Conservation (phyloP, 2,888 invertebrate species). For the Rhopalosiphum nymphaeae region DNA sequence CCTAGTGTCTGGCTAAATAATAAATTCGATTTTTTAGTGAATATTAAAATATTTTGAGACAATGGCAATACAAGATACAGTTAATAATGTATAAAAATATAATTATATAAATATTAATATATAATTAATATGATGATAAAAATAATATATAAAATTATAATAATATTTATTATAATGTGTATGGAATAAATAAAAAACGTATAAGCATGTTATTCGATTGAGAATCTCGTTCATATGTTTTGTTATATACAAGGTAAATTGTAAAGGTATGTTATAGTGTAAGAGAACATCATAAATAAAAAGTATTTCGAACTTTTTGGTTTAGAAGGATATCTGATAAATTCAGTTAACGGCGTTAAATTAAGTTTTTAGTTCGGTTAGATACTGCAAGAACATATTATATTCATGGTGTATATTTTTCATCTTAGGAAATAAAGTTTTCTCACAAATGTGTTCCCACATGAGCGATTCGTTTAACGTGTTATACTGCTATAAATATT, state of each 20-base stretch:
- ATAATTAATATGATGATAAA: neutral
- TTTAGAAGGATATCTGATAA: neutral
- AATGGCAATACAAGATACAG: neutral
- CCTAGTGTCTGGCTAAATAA: neutral
- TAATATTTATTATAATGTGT: neutral
- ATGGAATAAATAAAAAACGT: neutral
- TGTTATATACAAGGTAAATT: neutral
- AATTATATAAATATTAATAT: neutral
- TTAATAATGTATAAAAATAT: neutral
- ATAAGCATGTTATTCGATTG: neutral
- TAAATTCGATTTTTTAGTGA: neutral
- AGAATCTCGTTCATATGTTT: neutral
- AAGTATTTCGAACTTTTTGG: conserved; percentile 1
- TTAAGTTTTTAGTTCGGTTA: neutral
- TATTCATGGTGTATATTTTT: neutral
- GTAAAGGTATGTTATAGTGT: neutral
- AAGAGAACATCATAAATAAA: neutral
- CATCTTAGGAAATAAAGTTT: neutral
- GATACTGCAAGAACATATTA: neutral
- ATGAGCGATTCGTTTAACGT: neutral
- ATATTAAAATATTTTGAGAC: neutral
- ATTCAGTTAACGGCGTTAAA: neutral
- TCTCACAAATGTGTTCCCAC: neutral
- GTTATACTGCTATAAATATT: neutral
- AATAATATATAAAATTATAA: neutral